phyloP scores from a whole-genome alignment of 2,797 vertebrate genomes.

The Sylvilagus floridanus region DNA sequence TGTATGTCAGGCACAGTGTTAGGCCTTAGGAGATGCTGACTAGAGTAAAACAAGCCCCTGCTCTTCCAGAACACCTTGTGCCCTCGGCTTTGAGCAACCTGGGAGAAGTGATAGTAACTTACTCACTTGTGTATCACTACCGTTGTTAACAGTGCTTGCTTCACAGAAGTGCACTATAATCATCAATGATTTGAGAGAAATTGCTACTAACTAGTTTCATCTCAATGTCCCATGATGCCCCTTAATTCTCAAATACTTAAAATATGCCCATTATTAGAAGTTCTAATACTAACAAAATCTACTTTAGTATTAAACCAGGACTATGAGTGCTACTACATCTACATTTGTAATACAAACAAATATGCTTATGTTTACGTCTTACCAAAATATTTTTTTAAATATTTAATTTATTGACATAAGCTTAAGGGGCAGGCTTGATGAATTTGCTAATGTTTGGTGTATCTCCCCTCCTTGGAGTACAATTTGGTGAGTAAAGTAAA shows the following conservation, averaged over 20 bases:
- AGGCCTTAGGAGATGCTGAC: not conserved
- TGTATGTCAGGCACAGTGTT: not conserved
- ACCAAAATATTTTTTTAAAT: not conserved
- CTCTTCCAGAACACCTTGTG: not conserved
- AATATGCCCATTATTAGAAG: not conserved
- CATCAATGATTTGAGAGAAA: not conserved
- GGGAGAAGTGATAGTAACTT: not conserved
- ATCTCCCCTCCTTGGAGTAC: not conserved
- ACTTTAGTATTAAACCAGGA: conserved; percentile 46
- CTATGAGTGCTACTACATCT: not conserved
- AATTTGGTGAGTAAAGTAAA: not conserved
- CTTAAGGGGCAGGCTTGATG: not conserved
- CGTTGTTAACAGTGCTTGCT: not conserved
- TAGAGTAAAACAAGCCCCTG: not conserved
- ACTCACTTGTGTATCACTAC: not conserved
- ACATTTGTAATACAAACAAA: not conserved
- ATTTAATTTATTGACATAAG: not conserved
- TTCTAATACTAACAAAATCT: conserved; percentile 20
- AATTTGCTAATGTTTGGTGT: not conserved
- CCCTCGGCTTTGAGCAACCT: not conserved
- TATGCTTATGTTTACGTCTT: not conserved
- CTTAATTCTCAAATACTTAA: conserved; percentile 36
- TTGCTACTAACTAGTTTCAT: not conserved
- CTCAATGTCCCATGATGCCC: not conserved
- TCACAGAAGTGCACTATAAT: not conserved